These are phyloP conservation scores for Poecilia gillii DNA, from an alignment of 2,797 vertebrate genomes.

Conservation along the genomic window DNA sequence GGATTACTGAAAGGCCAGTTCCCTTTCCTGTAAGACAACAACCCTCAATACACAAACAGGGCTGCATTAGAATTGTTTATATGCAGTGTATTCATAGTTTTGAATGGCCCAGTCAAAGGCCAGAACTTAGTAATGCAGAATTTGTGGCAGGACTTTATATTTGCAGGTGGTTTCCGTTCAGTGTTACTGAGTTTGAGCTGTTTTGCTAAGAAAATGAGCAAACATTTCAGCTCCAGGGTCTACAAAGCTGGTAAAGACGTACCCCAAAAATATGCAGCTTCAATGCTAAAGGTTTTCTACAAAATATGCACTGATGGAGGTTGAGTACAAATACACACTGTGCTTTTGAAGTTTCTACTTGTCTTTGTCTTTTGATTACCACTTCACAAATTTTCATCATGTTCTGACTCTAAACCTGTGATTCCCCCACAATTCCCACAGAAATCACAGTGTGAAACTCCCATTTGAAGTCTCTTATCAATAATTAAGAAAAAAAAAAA, in stretches of 20 bases:
- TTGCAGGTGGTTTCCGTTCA: background rate
- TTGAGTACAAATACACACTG: background rate
- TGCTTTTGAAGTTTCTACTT: background rate
- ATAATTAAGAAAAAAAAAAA: constrained; percentile 4
- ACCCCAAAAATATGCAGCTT: background rate
- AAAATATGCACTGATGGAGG: background rate
- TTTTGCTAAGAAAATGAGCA: background rate
- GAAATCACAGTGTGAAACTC: background rate
- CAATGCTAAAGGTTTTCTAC: background rate
- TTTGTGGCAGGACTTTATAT: background rate
- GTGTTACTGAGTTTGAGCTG: background rate
- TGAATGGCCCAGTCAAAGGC: background rate
- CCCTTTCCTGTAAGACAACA: background rate
- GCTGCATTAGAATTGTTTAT: background rate
- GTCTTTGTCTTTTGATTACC: background rate
- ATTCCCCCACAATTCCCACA: background rate
- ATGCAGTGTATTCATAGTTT: background rate
- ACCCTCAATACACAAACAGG: background rate
- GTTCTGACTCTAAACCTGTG: constrained; percentile 3
- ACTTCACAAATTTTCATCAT: background rate
- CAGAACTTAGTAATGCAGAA: background rate
- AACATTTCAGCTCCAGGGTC: background rate
- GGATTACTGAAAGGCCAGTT: background rate
- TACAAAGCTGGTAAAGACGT: background rate
- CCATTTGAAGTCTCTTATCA: background rate